Evolutionary conservation across 2,797 vertebrate species (phyloP), one percentile per base, ranked within the genome.

Genomic region (Glyptemys insculpta): DNA sequence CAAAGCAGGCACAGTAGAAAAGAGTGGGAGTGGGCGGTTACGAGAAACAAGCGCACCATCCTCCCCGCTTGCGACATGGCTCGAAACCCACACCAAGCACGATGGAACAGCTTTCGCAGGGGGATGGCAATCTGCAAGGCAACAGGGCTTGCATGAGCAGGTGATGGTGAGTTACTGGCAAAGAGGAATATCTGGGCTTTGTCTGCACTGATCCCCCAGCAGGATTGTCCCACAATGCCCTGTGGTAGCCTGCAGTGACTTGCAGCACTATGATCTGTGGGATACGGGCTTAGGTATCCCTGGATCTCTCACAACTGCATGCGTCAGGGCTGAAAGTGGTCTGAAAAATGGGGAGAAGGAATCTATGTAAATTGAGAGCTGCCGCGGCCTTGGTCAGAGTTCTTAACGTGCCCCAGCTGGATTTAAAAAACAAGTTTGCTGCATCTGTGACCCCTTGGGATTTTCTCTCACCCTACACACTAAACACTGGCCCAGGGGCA

Each of bases 1-100:
- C 96, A 96, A 96, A 97, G 97, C 96, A 95, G 86, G 84, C 90
- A 95, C 93, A 84, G 91, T 95, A 97, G 89, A 96, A 97, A 96
- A 97, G 53, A 95, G 91, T 90, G 84, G 90, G 18, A 3, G 31
- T 12, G 52, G 29, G 65, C 44, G 15, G 72, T 50, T 37, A 87
- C 83, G 79, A 86, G 65, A 89, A 87, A 72, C 90, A 57, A 41
- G 34, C 88, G 12, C 65, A 81, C 79, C 47, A 3, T n/a, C 8
- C 65, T 52, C 21, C 82, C 0, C 0, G 41, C 83, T 93, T 11
- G 12, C 5, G 5, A 21, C 31, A 21, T 10, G 12, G 41, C 72
- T 76, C 23, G 12, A 47, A 29, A 47, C 25, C 41, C 74, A 27
- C 44, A 16, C 23, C 41, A 27, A 47, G 16, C 74, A 47, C 27